These are phyloP conservation scores for Scalopus aquaticus DNA, from an alignment of 2,113 vertebrate species.

Conservation along the genomic window DNA sequence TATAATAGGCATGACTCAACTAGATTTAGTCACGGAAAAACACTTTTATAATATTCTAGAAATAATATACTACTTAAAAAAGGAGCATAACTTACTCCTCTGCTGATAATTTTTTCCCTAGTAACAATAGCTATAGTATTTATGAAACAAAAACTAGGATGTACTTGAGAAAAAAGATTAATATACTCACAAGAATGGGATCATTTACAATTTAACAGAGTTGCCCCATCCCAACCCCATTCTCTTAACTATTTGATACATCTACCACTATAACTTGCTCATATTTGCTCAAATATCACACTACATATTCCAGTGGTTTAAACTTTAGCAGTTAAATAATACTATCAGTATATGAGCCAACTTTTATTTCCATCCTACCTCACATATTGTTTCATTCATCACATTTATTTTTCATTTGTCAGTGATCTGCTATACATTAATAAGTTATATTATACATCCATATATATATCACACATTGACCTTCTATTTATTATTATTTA, in stretches of 20 bases:
- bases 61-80: neutral
- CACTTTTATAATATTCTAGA: neutral
- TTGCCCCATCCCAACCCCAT: neutral
- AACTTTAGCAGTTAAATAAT: neutral
- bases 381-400: neutral
- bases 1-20: neutral
- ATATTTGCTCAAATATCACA: neutral
- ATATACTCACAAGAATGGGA: neutral
- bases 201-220: neutral
- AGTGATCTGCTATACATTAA: neutral
- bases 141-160: neutral
- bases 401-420: neutral
- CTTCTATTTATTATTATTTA: neutral
- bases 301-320: neutral
- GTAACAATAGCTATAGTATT: neutral
- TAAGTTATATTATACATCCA: neutral
- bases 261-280: neutral
- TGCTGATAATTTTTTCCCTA: neutral
- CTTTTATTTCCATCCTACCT: neutral
- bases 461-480: neutral
- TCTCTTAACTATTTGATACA: neutral
- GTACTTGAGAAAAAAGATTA: neutral
- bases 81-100: neutral
- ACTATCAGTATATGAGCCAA: neutral
- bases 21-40: neutral